Conservation (phyloP, 2,797 vertebrate genomes). For the Sebastiscus albofasciatus region DNA sequence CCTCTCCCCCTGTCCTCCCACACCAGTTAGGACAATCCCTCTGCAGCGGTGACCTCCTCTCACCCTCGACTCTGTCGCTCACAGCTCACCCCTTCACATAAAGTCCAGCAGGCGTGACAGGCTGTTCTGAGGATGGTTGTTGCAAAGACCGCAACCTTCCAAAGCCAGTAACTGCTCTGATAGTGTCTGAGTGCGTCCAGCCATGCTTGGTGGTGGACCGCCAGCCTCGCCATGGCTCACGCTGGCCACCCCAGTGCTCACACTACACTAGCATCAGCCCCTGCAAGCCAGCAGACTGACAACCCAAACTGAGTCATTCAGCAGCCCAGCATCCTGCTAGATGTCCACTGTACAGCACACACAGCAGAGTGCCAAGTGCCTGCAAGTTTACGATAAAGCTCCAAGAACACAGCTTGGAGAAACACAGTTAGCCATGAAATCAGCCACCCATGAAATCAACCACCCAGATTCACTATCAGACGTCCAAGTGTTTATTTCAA, state of each 20-base stretch:
- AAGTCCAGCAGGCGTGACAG: slow-evolving; percentile 63
- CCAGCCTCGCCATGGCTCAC: slow-evolving; percentile 46
- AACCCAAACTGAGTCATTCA: slow-evolving; percentile 73
- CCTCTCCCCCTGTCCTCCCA: slow-evolving; percentile 29
- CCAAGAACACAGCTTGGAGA: slow-evolving; percentile 45
- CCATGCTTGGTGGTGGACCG: slow-evolving; percentile 43
- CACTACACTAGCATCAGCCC: slow-evolving; percentile 9
- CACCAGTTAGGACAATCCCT: slow-evolving; percentile 38
- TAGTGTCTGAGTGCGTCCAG: slow-evolving; percentile 48
- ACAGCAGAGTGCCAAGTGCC: slow-evolving; percentile 45
- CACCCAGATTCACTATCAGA: slow-evolving; percentile 61
- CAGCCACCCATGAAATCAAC: slow-evolving; percentile 65
- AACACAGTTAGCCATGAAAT: slow-evolving; percentile 61
- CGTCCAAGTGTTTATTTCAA: slow-evolving; percentile 41
- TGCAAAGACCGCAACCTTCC: slow-evolving; percentile 12
- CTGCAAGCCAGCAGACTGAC: slow-evolving; percentile 66
- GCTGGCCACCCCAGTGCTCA: slow-evolving; percentile 43
- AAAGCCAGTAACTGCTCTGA: slow-evolving; percentile 43
- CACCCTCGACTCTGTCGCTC: slow-evolving; percentile 64
- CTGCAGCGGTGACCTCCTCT: slow-evolving; percentile 59
- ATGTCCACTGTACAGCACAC: slow-evolving; percentile 49
- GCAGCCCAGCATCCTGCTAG: slow-evolving; percentile 58
- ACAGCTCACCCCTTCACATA: slow-evolving; percentile 56
- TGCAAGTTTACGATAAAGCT: slow-evolving; percentile 42
- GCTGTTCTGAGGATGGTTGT: slow-evolving; percentile 55